A percentile compares a stretch with the other conserved stretches of the same genome.
phyloP scores from a whole-genome alignment of 1,140 invertebrate species.

The Drosophila repleta region DNA sequence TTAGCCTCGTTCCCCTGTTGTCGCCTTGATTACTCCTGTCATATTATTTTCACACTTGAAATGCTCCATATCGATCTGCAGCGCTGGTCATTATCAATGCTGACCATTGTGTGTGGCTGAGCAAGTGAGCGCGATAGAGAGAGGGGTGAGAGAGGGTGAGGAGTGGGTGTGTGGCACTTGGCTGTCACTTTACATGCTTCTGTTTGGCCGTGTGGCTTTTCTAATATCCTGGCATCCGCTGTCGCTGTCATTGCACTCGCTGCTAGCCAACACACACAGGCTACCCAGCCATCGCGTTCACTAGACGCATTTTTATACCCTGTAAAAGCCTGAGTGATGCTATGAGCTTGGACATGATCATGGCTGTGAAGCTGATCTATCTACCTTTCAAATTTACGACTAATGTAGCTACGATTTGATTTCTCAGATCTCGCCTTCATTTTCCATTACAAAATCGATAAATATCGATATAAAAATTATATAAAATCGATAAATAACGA shows the following conservation, averaged over 20 bases:
- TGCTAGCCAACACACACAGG: not conserved
- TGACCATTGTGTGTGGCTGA: constrained; percentile 47
- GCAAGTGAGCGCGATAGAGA: not conserved
- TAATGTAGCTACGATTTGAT: too few species aligned
- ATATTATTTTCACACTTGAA: constrained; percentile 81
- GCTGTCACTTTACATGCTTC: constrained; percentile 68
- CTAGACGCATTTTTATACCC: constrained; percentile 3
- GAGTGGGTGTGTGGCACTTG: constrained; percentile 39
- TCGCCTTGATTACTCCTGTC: constrained; percentile 73
- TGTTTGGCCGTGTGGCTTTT: constrained; percentile 45
- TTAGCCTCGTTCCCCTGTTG: constrained; percentile 17
- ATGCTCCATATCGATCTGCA: constrained; percentile 60
- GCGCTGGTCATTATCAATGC: constrained; percentile 58
- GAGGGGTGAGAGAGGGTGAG: not conserved
- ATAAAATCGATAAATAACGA: too few species aligned
- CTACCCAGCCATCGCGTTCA: not conserved
- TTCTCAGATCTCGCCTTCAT: too few species aligned
- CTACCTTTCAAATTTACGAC: too few species aligned
- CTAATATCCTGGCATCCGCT: constrained; percentile 58
- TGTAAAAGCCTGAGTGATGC: too few species aligned
- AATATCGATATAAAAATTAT: too few species aligned
- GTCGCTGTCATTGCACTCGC: constrained; percentile 22
- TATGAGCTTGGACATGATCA: not conserved
- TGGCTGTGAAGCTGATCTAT: not conserved
- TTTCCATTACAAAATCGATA: too few species aligned